Conservation (phyloP, 2,888 invertebrate species). For the Ophioninae sp. region DNA sequence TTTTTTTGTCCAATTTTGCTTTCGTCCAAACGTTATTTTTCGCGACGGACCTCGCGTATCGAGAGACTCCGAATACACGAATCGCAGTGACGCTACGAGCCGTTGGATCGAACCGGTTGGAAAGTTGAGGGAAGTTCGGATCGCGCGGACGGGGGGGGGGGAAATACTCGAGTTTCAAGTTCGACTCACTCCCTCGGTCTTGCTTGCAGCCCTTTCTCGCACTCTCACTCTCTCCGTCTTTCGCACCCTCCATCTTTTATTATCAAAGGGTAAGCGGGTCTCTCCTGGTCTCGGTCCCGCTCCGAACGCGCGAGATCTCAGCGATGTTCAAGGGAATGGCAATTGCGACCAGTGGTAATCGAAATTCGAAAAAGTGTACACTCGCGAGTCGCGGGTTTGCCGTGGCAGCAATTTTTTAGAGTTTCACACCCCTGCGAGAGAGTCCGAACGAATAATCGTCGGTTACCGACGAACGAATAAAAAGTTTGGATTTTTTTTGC, state of each 20-base stretch:
- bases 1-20: too few relatives aligned
- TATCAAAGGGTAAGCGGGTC: not conserved
- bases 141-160: slow-evolving; percentile 14
- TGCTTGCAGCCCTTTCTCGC: slow-evolving; percentile 16
- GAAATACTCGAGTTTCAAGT: slow-evolving; percentile 52
- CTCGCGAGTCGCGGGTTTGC: slow-evolving; percentile 1
- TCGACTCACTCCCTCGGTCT: slow-evolving; percentile 37
- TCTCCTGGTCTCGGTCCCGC: slow-evolving; percentile 5
- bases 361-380: slow-evolving; percentile 49
- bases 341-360: slow-evolving; percentile 53
- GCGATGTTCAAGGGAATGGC: slow-evolving; percentile 45
- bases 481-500: not conserved
- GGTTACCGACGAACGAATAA: not conserved
- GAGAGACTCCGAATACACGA: slow-evolving; percentile 1
- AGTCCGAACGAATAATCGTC: not conserved
- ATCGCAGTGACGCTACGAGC: slow-evolving; percentile 22
- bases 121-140: slow-evolving; percentile 53
- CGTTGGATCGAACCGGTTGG: slow-evolving; percentile 41
- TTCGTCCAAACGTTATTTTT: too few relatives aligned
- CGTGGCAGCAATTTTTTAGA: not conserved
- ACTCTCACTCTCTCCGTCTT: slow-evolving; percentile 23
- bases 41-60: not conserved
- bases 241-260: not conserved
- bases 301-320: slow-evolving; percentile 28
- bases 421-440: slow-evolving; percentile 7